Evolutionary conservation across 2,888 invertebrate species (phyloP).

Genomic region (Apamea anceps): DNA sequence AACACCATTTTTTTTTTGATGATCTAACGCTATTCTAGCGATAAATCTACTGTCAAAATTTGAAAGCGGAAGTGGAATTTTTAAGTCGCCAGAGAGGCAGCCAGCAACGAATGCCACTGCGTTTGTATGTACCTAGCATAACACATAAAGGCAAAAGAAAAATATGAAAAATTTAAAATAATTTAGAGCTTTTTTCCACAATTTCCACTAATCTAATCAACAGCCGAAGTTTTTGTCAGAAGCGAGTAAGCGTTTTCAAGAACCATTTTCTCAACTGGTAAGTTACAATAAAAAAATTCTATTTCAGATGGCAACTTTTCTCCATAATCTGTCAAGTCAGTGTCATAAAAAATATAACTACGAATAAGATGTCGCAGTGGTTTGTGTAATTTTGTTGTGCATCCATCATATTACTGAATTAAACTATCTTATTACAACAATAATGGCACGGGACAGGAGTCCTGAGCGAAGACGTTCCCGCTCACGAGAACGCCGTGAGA

Average conservation of each 20-base stretch:
- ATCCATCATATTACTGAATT: neutral
- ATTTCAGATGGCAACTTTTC: neutral
- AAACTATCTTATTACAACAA: neutral
- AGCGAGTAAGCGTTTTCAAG: neutral
- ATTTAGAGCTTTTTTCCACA: neutral
- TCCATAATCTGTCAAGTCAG: neutral
- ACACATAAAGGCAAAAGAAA: neutral
- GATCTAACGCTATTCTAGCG: neutral
- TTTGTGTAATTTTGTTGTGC: constrained; percentile 17
- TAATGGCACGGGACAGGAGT: constrained; percentile 85
- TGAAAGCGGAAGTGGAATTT: neutral
- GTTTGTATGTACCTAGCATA: neutral
- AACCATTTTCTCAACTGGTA: neutral
- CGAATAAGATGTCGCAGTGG: neutral
- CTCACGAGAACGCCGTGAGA: constrained; percentile 84
- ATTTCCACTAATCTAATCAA: neutral
- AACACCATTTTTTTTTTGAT: too few relatives aligned
- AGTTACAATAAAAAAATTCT: neutral
- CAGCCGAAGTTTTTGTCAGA: neutral
- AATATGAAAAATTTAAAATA: neutral
- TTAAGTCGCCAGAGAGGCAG: neutral
- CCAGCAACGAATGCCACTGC: neutral
- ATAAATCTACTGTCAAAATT: neutral
- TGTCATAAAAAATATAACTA: neutral
- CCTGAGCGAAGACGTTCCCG: constrained; percentile 86